Evolutionary conservation across 92 coral and sea anemone species (phyloP).

Genomic region (Phymanthus crucifer): DNA sequence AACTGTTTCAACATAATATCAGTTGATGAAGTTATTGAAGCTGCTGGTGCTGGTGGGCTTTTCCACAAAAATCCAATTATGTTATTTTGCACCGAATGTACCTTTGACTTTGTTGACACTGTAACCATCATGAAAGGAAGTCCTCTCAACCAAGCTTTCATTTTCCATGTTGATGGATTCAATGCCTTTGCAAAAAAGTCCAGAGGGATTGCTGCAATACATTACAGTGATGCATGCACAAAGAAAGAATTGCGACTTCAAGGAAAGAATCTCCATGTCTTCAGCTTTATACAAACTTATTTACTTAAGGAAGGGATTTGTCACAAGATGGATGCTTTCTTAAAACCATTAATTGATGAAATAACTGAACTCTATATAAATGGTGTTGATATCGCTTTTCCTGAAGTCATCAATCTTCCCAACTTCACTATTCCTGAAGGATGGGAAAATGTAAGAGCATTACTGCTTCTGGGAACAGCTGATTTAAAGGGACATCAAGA

Average conservation of each 20-base stretch:
- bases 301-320: slow-evolving; percentile 51
- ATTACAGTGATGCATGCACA: slow-evolving; percentile 46
- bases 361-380: slow-evolving; percentile 48
- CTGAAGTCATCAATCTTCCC: slow-evolving; percentile 18
- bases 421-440: slow-evolving; percentile 32
- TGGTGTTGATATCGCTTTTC: slow-evolving; percentile 41
- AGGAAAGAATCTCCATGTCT: slow-evolving; percentile 39
- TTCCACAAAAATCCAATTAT: slow-evolving; percentile 16
- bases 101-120: slow-evolving; percentile 35
- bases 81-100: slow-evolving; percentile 52
- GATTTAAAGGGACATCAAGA: slow-evolving; percentile 66
- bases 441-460: slow-evolving; percentile 47
- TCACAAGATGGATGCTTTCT: slow-evolving; percentile 67
- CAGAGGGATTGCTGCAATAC: slow-evolving; percentile 57
- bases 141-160: slow-evolving; percentile 54
- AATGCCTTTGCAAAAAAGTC: slow-evolving; percentile 55
- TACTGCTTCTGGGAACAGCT: slow-evolving; percentile 66
- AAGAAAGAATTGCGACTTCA: slow-evolving; percentile 35
- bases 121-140: slow-evolving; percentile 41
- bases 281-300: slow-evolving; percentile 57
- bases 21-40: slow-evolving; percentile 34
- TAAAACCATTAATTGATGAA: slow-evolving; percentile 64
- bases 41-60: slow-evolving; percentile 23
- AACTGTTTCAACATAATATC: slow-evolving; percentile 53
- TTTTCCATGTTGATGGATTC: slow-evolving; percentile 63